Evolutionary conservation across 1,140 invertebrate genomes (phyloP).

Genomic region (Nilaparvata lugens): DNA sequence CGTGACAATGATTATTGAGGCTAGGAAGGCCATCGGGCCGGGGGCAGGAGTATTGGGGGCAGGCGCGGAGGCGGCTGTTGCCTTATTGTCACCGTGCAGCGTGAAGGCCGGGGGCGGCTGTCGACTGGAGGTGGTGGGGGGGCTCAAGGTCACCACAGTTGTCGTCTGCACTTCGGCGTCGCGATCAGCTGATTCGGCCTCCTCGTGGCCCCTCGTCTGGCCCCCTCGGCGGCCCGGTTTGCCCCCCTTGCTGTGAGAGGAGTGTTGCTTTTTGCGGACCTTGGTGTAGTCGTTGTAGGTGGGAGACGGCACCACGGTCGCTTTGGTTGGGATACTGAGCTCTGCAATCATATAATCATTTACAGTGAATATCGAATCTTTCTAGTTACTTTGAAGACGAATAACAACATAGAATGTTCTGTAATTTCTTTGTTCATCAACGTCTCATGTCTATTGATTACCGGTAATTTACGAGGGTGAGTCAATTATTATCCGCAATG

Average conservation of each 20-base stretch:
- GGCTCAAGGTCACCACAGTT: not conserved
- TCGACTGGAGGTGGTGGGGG: not conserved
- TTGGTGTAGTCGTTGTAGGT: slow-evolving; percentile 10
- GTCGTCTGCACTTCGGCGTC: not conserved
- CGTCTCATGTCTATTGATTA: no score
- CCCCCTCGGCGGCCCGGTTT: not conserved
- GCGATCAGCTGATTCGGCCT: not conserved
- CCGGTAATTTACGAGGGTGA: no score
- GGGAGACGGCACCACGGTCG: slow-evolving; percentile 8
- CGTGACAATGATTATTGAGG: no score
- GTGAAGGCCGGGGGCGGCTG: not conserved
- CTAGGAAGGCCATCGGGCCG: no score
- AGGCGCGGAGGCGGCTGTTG: no score
- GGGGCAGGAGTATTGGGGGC: no score
- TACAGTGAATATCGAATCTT: not conserved
- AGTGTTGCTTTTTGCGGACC: slow-evolving; percentile 11
- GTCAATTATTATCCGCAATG: no score
- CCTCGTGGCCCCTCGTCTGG: not conserved
- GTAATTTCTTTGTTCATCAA: not conserved
- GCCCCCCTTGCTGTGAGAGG: not conserved
- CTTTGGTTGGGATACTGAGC: slow-evolving; percentile 6
- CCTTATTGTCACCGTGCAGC: no score
- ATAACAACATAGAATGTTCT: not conserved
- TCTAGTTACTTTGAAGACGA: not conserved
- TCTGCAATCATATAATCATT: not conserved